phyloP scores from a whole-genome alignment of 2,888 invertebrate genomes.

The Stenurella melanura region DNA sequence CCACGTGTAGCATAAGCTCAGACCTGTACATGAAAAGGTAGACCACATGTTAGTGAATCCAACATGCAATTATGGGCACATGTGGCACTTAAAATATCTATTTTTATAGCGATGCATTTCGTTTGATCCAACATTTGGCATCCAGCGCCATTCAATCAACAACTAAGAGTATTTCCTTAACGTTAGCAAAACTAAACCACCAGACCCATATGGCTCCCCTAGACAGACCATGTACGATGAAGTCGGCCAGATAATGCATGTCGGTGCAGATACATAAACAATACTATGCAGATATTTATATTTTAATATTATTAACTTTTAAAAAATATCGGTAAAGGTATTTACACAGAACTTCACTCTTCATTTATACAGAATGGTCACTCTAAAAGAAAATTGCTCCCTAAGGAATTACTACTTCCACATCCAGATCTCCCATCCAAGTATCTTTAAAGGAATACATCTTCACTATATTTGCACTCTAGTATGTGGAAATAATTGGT shows the following conservation, averaged over 20 bases:
- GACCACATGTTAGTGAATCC: constrained; percentile 66
- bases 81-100: constrained; percentile 70
- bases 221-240: constrained; percentile 23
- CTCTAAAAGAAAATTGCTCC: too few species aligned
- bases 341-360: too few species aligned
- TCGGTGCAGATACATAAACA: background rate
- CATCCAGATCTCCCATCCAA: too few species aligned
- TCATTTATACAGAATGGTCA: too few species aligned
- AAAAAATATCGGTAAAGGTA: too few species aligned
- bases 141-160: constrained; percentile 64
- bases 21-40: constrained; percentile 37
- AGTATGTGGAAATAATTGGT: too few species aligned
- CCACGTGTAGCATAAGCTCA: background rate
- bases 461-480: too few species aligned
- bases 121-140: constrained; percentile 71
- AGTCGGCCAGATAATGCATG: constrained; percentile 28
- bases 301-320: too few species aligned
- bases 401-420: too few species aligned
- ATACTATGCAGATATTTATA: background rate
- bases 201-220: constrained; percentile 63
- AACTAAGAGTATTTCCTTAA: constrained; percentile 64
- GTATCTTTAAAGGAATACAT: too few species aligned
- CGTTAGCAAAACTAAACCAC: constrained; percentile 61
- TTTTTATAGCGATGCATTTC: constrained; percentile 68
- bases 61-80: constrained; percentile 70